Base-by-base conservation (phyloP, 2,113 vertebrate genomes). In the Circaetus cinerascens region DNA sequence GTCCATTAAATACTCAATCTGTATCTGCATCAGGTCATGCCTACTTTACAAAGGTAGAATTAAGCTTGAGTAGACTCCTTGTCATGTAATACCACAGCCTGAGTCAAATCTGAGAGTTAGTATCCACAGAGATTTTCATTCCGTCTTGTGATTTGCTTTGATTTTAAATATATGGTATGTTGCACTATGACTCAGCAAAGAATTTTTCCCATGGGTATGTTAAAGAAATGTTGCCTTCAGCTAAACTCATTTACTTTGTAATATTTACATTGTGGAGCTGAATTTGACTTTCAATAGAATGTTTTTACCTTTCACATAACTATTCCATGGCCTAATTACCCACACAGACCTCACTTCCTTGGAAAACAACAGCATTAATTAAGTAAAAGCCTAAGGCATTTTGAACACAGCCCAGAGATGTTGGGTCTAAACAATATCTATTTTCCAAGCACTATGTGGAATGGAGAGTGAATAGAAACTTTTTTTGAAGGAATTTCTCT, bases 251-350 rank as follows among this genome's bases (percentile, higher is more conserved):
- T 88, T 82, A 41, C 46, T 73, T 83, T 72, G 32, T 59, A 95
- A 85, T 90, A 63, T 90, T 87, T 96, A 94, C 74, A 60, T 82
- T n/a, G 62, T 75, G 55, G 83, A 94, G 20, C 22, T 97, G 91
- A 91, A 38, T 66, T n/a, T 95, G 41, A 27, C n/a, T 96, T 94
- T 95, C 90, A 83, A 1, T 23, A 64, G 36, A 68, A 71, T 55
- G 29, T 3, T 79, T 89, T 73, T 90, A 60, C 46, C 11, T 89
- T 76, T 64, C 73, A 62, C 34, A 20, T 75, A 80, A 30, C 3
- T 51, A 38, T 68, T 77, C 10, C 21, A 18, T 66, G 11, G 51
- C 30, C 74, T 69, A 87, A 75, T 85, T 62, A 68, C 5, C 5
- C 4, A 1, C 20, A 34, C 0, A 2, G 26, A 92, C 62, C 41